A percentile compares a stretch with the other conserved stretches of the same genome.
Evolutionary conservation across 2,888 invertebrate genomes (phyloP).

Genomic region (Tolmerus cingulatus): DNA sequence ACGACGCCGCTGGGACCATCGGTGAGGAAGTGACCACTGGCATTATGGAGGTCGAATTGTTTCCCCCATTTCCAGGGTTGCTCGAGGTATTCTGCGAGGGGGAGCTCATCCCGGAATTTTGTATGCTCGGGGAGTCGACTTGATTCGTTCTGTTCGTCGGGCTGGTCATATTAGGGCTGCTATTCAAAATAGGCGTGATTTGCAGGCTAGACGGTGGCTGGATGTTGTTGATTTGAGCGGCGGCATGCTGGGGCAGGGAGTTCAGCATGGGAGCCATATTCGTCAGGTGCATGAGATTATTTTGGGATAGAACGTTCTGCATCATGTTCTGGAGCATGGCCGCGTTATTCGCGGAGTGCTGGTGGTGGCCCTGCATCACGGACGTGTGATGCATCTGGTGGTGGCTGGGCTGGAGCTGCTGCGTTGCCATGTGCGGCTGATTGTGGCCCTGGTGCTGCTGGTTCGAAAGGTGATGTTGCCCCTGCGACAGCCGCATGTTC

Average conservation of each 20-base stretch:
- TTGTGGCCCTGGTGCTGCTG: conserved; percentile 35
- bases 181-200: conserved; percentile 54
- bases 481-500: conserved; percentile 4
- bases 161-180: conserved; percentile 54
- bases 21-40: conserved; percentile 49
- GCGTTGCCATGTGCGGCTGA: conserved; percentile 19
- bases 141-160: conserved; percentile 55
- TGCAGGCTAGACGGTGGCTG: conserved; percentile 52
- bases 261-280: conserved; percentile 54
- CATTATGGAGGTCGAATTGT: conserved; percentile 48
- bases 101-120: conserved; percentile 40
- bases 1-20: conserved; percentile 48
- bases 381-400: conserved; percentile 29
- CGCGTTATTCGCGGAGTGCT: conserved; percentile 42
- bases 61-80: conserved; percentile 43
- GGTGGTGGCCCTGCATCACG: conserved; percentile 20
- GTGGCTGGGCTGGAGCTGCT: conserved; percentile 17
- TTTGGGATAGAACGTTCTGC: conserved; percentile 56
- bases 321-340: conserved; percentile 56
- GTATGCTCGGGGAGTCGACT: conserved; percentile 50
- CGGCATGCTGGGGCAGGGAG: conserved; percentile 45
- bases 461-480: conserved; percentile 16
- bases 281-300: conserved; percentile 58
- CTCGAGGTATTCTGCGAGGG: conserved; percentile 30
- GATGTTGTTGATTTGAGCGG: conserved; percentile 46